Evolutionary conservation across 2,888 invertebrate genomes (phyloP), one percentile per base, ranked within the genome.

Genomic region (Leucophora obtusa): DNA sequence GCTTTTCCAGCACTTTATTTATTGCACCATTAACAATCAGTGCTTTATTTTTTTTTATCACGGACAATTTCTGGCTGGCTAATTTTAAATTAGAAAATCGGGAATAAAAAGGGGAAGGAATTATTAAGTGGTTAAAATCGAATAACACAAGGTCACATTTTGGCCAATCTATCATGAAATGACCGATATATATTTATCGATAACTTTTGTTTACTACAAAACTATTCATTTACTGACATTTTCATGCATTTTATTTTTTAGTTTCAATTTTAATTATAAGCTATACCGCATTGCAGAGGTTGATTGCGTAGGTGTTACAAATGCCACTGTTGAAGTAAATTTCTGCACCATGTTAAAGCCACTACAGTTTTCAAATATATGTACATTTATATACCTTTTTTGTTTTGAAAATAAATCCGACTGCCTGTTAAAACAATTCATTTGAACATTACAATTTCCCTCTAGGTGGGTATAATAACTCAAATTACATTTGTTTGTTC

Each of bases 231-330:
- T 28, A 6, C 28, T 6, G 28, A 28, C 28, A 28, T 28, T 28
- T 6, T 1, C 3, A 28, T 28, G 6, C 7, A 28, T 28, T 50
- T 47, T 28, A n/a, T n/a, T 21, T 18, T 50, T 28, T 28, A 6
- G 4, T 38, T 24, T 70, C 5, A 56, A 28, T 69, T 58, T 58
- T 58, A 47, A 69, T 58, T 51, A 28, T 47, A 69, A 59, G 35
- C 47, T 63, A 50, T 63, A 72, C 72, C 56, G 72, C 72, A 72
- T 56, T 72, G 72, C 72, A 72, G 63, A 63, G 47, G 21, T 63
- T 11, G 8, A 21, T 35, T 56, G 56, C 47, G 47, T 63, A 71
- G 54, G 33, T 51, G 43, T 62, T 43, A 18, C 7, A 54, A 43
- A 62, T 51, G 50, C 15, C n/a, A 21, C 60, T 50, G 24, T 38